Conservation (phyloP, 2,888 invertebrate genomes). For the Ophraella communa region DNA sequence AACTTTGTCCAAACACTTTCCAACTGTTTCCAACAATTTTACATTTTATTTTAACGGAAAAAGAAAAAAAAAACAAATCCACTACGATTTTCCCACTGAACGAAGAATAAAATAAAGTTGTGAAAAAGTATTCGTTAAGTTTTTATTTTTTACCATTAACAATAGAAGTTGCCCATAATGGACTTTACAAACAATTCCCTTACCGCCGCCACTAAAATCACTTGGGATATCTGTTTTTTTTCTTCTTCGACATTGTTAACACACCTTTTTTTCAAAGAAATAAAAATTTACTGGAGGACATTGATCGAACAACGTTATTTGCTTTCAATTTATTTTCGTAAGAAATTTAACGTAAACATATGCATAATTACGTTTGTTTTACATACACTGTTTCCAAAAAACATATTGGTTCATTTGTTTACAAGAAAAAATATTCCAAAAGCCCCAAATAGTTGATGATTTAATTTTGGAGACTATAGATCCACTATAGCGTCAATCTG, state of each 20-base stretch:
- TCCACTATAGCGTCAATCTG: too few relatives aligned
- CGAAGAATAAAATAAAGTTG: constrained; percentile 14
- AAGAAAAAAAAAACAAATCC: too few relatives aligned
- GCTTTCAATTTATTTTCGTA: neutral
- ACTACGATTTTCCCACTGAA: constrained; percentile 4
- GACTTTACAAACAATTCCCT: constrained; percentile 31
- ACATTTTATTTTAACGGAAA: neutral
- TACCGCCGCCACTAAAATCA: constrained; percentile 27
- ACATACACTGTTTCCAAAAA: too few relatives aligned
- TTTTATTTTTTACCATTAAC: constrained; percentile 38
- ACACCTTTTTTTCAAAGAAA: constrained; percentile 2
- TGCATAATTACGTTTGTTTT: too few relatives aligned
- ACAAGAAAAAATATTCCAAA: too few relatives aligned
- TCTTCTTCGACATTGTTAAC: constrained; percentile 14
- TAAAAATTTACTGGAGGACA: constrained; percentile 3
- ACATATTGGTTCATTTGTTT: too few relatives aligned
- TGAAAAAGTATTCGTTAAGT: constrained; percentile 29
- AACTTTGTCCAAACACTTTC: neutral
- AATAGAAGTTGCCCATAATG: constrained; percentile 36
- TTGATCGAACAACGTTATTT: neutral
- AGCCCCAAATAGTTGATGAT: too few relatives aligned
- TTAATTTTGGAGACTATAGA: too few relatives aligned
- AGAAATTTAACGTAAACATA: neutral
- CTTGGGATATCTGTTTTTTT: constrained; percentile 31
- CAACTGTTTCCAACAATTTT: neutral